phyloP scores from a whole-genome alignment of 2,113 vertebrate genomes.

The Spea bombifrons region DNA sequence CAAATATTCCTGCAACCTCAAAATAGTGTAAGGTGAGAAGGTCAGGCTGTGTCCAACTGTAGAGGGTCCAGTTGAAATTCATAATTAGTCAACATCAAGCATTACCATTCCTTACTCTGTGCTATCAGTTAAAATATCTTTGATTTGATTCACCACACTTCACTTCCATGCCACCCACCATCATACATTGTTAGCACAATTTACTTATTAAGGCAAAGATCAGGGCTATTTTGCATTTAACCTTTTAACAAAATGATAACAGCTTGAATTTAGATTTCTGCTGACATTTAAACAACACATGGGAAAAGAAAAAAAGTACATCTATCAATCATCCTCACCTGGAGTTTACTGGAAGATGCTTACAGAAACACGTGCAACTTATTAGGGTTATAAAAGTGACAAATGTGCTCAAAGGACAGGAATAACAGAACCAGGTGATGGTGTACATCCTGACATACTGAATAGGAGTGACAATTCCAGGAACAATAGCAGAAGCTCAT shows the following conservation, averaged over 20 bases:
- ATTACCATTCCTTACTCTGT: not conserved
- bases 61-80: no score
- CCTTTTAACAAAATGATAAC: slow-evolving; percentile 45
- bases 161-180: not conserved
- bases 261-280: slow-evolving; percentile 28
- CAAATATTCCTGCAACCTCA: no score
- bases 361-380: slow-evolving; percentile 1
- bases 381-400: slow-evolving; percentile 14
- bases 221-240: slow-evolving; percentile 33
- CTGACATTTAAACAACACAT: slow-evolving; percentile 38
- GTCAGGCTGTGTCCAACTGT: no score
- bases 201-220: slow-evolving; percentile 32
- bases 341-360: not conserved
- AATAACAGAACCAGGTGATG: slow-evolving; percentile 6
- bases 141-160: not conserved
- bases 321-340: slow-evolving; percentile 30
- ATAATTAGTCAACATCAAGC: not conserved
- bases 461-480: slow-evolving; percentile 29
- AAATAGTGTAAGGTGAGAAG: no score
- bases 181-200: slow-evolving; percentile 20
- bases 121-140: slow-evolving; percentile 2
- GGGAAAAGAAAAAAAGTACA: slow-evolving; percentile 5
- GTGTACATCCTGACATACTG: slow-evolving; percentile 9
- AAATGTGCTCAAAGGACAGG: slow-evolving; percentile 12
- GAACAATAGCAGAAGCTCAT: not conserved